Base-by-base conservation (phyloP, 2,113 vertebrate genomes). In the Lucifuga dentata region DNA sequence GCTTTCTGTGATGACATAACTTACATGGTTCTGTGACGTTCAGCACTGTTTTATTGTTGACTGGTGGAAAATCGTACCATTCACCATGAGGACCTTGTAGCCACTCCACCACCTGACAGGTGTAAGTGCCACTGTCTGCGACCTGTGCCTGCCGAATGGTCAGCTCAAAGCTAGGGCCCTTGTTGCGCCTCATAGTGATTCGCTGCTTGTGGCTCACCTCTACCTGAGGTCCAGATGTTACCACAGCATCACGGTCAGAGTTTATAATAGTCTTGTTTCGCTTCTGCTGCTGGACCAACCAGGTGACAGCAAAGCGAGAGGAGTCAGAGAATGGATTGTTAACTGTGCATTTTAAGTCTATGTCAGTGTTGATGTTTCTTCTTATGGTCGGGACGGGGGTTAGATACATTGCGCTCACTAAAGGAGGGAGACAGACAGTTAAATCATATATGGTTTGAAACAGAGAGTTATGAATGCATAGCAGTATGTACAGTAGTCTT, bases 101-200 rank as follows among this genome's bases (percentile, higher is more conserved):
- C 90, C 90, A 94, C 72, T 94, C 93, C 41, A 39, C 81, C 38
- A 94, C 92, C 29, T 70, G 15, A 49, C 93, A 94, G 1, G 5
- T 2, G 40, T 94, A 93, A 0, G 2, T 20, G 3, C 92, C 93
- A 1, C 11, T 29, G 66, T 94, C 93, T 56, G 84, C 64, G 19
- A 59, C 26, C 38, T 15, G 69, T 5, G 78, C 71, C 46, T 89
- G 81, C 0, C 50, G 32, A 26, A 94, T 72, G 16, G 2, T 82
- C 60, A 94, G 13, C 53, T 86, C 75, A 80, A 92, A 93, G 10
- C 23, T 61, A 0, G 62, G 77, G 9, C 78, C 89, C 5, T 76
- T 9, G 2, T 38, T 65, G 20, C 69, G 80, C 20, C 10, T 67
- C 64, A 77, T 58, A 78, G 80, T 87, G 65, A 92, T 81, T 24